Evolutionary conservation across 2,888 invertebrate species (phyloP), one percentile per base, ranked within the genome.

Genomic region (Bombylius discolor): DNA sequence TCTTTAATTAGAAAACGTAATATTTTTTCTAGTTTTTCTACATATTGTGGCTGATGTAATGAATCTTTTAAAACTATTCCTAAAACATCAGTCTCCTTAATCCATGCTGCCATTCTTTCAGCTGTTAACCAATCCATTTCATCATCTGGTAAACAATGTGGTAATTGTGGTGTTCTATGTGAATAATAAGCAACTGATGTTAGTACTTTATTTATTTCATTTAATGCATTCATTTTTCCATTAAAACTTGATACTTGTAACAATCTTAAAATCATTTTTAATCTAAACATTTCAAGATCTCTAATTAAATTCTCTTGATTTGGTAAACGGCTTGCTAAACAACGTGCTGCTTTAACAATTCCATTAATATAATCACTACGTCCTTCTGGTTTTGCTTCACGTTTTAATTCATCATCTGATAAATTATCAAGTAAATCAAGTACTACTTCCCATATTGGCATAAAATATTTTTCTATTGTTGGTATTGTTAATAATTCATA

Each of bases 141-240:
- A 60, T 84, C 84, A 64, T 89, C 88, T 49, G 84, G 79, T 58
- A 81, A 77, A 58, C 81, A 79, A 69, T 84, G 84, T 4, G 70
- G 68, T 57, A 84, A 76, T 58, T 81, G 80, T 68, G 83, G 84
- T 13, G 70, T 68, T 53, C 84, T 77, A 71, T 84, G 91, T 7
- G 91, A 87, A 75, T 91, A 93, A 71, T 91, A 93, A 56, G 89
- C 85, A 58, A 95, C 92, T 66, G 89, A 87, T 58, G 89, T 87
- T 62, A 93, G 89, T 52, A 97, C 89, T 79, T 97, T 96, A 76
- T 97, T 97, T 57, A 98, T 93, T 80, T 98, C 97, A 74, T 97
- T 96, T 61, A 98, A 78, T 32, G 97, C 97, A 68, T 96, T 96
- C 97, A 98, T 98, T 80, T 97, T 97, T 45, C 97, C 96, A 77